phyloP scores from a whole-genome alignment of 2,888 invertebrate species.

The Bugula neritina region DNA sequence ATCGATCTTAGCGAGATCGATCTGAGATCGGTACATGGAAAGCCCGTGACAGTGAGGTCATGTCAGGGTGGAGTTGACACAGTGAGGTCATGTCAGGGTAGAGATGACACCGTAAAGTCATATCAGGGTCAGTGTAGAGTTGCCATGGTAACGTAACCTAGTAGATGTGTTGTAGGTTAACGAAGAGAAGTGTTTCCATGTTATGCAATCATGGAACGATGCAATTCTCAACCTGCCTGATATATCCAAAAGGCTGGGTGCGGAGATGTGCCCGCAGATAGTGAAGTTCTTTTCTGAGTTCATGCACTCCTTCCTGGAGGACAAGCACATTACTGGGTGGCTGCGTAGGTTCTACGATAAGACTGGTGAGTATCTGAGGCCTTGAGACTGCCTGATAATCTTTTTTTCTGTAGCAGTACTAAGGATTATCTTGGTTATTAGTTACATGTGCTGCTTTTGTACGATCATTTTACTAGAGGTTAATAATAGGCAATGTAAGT shows the following conservation, averaged over 20 bases:
- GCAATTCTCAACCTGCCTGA: conserved; percentile 11
- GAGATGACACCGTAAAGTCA: no score
- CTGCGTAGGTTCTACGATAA: conserved; percentile 70
- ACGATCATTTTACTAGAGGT: no score
- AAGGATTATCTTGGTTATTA: no score
- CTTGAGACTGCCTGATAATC: no score
- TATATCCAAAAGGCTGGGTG: conserved; percentile 57
- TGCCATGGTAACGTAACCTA: background rate
- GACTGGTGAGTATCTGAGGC: conserved; percentile 39
- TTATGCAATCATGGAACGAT: background rate
- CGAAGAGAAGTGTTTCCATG: background rate
- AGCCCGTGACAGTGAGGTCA: no score
- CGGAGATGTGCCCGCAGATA: conserved; percentile 54
- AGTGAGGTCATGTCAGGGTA: no score
- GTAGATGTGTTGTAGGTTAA: background rate
- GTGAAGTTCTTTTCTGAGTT: conserved; percentile 69
- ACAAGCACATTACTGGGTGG: conserved; percentile 72
- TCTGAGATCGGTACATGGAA: no score
- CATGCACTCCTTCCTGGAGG: conserved; percentile 78
- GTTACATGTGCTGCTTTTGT: no score
- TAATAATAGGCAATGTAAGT: no score
- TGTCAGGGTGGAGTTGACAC: no score
- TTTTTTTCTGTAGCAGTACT: no score
- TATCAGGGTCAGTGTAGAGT: background rate
- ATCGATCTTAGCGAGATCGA: no score